These are phyloP conservation scores for Dendrocincla fuliginosa DNA, from an alignment of 2,797 vertebrate species.

Conservation along the genomic window DNA sequence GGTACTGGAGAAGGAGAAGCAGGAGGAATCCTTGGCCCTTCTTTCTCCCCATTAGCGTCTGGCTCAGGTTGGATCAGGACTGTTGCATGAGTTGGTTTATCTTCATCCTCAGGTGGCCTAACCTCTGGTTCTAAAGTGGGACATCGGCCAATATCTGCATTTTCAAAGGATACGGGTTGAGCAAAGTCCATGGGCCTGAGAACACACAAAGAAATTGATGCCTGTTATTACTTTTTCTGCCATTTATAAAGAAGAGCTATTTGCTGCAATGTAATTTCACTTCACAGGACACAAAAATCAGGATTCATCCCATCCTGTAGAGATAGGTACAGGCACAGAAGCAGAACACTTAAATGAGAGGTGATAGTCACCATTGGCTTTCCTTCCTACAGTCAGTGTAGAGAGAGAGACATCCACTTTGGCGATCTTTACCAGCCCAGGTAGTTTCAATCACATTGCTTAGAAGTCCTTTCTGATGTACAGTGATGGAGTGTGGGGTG, in stretches of 20 bases:
- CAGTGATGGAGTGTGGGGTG: not conserved
- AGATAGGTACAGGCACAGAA: not conserved
- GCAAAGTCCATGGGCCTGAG: slow-evolving; percentile 94
- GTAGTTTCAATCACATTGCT: not conserved
- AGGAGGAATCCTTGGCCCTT: not conserved
- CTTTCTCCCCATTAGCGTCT: slow-evolving; percentile 1
- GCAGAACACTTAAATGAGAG: not conserved
- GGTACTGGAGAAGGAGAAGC: slow-evolving; percentile 19
- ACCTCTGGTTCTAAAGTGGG: slow-evolving; percentile 76
- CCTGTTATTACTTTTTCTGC: not conserved
- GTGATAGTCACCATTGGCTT: not conserved
- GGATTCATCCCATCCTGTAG: not conserved
- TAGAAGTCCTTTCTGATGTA: not conserved
- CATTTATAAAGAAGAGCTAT: not conserved
- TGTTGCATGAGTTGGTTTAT: slow-evolving; percentile 41
- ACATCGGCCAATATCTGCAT: slow-evolving; percentile 93
- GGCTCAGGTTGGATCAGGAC: slow-evolving; percentile 46
- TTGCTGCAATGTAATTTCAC: not conserved
- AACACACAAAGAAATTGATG: slow-evolving; percentile 32
- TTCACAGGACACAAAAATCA: not conserved
- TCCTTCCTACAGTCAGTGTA: not conserved
- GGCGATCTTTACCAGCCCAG: not conserved
- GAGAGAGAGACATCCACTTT: not conserved
- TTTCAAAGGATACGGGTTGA: slow-evolving; percentile 88
- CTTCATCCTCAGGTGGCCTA: slow-evolving; percentile 63